phyloP scores from a whole-genome alignment of 2,888 invertebrate species.

The Morinoia aosen region DNA sequence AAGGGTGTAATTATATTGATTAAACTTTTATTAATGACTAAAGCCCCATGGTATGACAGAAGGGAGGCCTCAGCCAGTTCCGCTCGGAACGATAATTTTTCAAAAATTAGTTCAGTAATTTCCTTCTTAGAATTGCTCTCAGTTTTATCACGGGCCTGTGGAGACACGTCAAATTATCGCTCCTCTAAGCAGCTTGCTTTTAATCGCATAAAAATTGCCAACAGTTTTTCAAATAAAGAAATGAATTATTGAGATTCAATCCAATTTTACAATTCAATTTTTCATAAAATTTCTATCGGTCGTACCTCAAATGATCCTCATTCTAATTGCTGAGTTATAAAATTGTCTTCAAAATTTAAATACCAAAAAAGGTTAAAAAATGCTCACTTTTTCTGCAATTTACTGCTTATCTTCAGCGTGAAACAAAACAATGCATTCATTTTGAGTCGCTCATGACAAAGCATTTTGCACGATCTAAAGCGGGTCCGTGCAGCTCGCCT shows the following conservation, averaged over 20 bases:
- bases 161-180: neutral
- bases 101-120: constrained; percentile 36
- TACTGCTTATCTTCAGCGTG: neutral
- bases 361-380: neutral
- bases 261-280: too few relatives aligned
- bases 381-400: neutral
- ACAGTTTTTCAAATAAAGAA: neutral
- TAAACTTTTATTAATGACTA: constrained; percentile 52
- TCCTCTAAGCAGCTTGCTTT: neutral
- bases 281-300: neutral
- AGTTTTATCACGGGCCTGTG: neutral
- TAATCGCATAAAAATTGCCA: neutral
- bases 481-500: neutral
- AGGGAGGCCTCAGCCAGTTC: constrained; percentile 9
- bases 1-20: constrained; percentile 54
- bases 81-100: constrained; percentile 22
- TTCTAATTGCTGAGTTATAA: neutral
- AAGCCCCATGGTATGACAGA: neutral
- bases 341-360: neutral
- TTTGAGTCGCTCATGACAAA: neutral
- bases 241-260: too few relatives aligned
- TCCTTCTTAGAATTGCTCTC: constrained; percentile 34
- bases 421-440: constrained; percentile 1
- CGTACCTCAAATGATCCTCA: neutral
- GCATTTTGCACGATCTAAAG: neutral